Percentiles rank a stretch among this genome's conserved stretches.
phyloP scores from a whole-genome alignment of 2,113 vertebrate genomes.

The Pyrgilauda ruficollis region DNA sequence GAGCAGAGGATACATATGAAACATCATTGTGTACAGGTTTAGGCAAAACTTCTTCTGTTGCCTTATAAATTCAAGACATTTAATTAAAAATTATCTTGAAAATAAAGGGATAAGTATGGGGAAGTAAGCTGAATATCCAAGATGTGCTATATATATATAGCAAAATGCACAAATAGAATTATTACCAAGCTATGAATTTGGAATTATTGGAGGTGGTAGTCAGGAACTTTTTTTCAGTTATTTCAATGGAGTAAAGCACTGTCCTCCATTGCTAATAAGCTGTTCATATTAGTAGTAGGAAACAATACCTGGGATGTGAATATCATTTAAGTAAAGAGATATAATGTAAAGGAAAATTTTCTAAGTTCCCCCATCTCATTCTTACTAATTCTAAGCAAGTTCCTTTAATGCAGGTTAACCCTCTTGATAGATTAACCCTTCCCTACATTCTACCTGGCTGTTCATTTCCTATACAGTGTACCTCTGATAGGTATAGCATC shows the following conservation, averaged over 20 bases:
- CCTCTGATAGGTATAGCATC: background rate
- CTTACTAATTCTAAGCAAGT: background rate
- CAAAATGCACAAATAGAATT: background rate
- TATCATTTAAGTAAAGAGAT: background rate
- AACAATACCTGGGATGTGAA: background rate
- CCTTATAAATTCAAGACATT: background rate
- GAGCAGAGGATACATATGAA: background rate
- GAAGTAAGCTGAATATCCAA: background rate
- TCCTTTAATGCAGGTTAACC: background rate
- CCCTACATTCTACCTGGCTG: background rate
- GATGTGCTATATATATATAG: background rate
- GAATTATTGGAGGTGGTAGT: background rate
- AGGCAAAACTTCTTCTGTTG: background rate
- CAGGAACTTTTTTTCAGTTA: background rate
- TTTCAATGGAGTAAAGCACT: background rate
- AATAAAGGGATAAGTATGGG: background rate
- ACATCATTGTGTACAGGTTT: background rate
- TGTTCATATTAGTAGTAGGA: background rate
- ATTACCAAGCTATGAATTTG: background rate
- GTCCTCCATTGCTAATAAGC: background rate
- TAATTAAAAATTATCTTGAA: background rate
- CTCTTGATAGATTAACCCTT: background rate
- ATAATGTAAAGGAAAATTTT: background rate
- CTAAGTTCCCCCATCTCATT: background rate
- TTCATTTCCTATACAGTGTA: background rate